Percentiles rank a stretch among this genome's conserved stretches.
phyloP scores from a whole-genome alignment of 2,113 vertebrate genomes.

The Okapia johnstoni region DNA sequence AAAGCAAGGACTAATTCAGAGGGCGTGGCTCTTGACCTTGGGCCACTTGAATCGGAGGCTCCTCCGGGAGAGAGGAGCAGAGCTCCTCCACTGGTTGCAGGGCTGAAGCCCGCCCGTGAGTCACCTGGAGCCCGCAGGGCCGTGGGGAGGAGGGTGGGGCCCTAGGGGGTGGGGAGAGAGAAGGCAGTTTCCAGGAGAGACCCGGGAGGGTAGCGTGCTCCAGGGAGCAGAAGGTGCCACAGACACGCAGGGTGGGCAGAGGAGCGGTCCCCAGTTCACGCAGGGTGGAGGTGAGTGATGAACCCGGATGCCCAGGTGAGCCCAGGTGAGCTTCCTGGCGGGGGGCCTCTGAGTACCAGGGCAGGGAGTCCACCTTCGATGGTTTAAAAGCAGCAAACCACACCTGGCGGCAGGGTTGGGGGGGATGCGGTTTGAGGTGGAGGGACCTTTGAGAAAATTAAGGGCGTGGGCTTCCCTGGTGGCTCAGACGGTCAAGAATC shows the following conservation, averaged over 20 bases:
- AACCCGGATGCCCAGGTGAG: neutral
- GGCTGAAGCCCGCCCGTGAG: rapidly evolving
- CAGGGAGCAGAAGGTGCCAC: rapidly evolving
- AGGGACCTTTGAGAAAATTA: rapidly evolving
- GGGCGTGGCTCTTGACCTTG: rapidly evolving
- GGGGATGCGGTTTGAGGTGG: neutral
- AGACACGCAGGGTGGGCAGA: neutral
- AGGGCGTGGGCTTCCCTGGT: neutral
- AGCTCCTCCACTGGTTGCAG: neutral
- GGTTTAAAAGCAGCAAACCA: no score
- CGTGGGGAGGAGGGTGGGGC: neutral
- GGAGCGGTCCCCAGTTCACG: rapidly evolving
- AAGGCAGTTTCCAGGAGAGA: neutral
- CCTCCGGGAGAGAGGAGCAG: neutral
- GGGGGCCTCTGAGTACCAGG: rapidly evolving
- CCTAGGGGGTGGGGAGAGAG: neutral
- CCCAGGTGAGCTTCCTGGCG: neutral
- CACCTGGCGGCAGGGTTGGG: rapidly evolving
- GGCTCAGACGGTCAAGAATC: neutral
- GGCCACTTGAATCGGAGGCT: neutral
- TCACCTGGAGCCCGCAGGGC: neutral
- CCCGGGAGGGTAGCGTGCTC: neutral
- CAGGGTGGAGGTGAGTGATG: neutral
- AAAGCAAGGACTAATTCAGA: rapidly evolving
- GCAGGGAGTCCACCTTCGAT: rapidly evolving